Conservation (phyloP, 2,888 invertebrate genomes). For the Octonoba sinensis region DNA sequence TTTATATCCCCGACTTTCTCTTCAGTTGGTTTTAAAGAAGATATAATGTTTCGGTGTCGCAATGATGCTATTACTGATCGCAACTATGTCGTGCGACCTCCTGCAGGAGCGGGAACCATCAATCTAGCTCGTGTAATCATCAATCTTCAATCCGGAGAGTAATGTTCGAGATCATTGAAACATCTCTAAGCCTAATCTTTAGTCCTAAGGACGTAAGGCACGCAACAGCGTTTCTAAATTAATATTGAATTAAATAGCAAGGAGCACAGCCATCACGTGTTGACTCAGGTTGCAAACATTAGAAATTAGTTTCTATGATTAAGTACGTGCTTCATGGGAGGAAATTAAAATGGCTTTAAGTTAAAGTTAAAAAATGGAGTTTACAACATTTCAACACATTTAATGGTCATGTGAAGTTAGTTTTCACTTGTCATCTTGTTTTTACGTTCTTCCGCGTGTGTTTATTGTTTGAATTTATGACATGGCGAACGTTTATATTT, state of each 20-base stretch:
- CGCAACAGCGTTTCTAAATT: conserved; percentile 22
- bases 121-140: conserved; percentile 21
- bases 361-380: too few relatives aligned
- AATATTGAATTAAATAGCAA: conserved; percentile 4
- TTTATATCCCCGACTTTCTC: too few relatives aligned
- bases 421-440: too few relatives aligned
- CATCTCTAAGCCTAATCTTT: conserved; percentile 23
- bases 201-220: conserved; percentile 8
- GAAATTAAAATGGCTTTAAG: too few relatives aligned
- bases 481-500: too few relatives aligned
- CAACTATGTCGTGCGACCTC: conserved; percentile 21
- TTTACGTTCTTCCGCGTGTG: too few relatives aligned
- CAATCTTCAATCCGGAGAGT: conserved; percentile 2
- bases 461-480: too few relatives aligned
- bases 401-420: too few relatives aligned
- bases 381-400: too few relatives aligned
- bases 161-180: conserved; percentile 10
- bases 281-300: not conserved
- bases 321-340: too few relatives aligned
- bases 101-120: conserved; percentile 6
- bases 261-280: not conserved
- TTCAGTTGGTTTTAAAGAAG: conserved; percentile 4
- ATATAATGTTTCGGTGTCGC: conserved; percentile 6
- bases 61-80: conserved; percentile 3
- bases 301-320: too few relatives aligned